Conservation (phyloP, 2,797 vertebrate genomes). For the Lepilemur ruficaudatus region DNA sequence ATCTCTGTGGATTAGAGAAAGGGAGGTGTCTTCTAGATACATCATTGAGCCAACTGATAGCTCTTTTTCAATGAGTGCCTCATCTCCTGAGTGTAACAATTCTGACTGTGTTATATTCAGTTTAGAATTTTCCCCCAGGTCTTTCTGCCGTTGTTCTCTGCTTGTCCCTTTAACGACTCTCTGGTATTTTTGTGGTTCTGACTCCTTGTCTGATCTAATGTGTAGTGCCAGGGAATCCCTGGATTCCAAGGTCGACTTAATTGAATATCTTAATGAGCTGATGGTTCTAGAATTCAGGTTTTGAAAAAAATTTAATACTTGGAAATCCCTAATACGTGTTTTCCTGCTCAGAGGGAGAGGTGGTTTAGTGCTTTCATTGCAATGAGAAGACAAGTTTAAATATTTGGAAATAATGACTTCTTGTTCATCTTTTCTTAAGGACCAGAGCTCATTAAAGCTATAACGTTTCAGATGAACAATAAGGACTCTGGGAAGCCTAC, state of each 20-base stretch:
- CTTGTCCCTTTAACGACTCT: slow-evolving; percentile 81
- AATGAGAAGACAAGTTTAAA: slow-evolving; percentile 45
- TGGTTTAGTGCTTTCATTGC: slow-evolving; percentile 3
- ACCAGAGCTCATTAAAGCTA: neutral
- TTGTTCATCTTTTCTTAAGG: slow-evolving; percentile 24
- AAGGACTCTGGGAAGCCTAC: slow-evolving; percentile 60
- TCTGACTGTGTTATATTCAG: slow-evolving; percentile 76
- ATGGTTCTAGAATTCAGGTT: neutral
- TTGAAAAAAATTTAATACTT: neutral
- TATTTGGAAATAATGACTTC: slow-evolving; percentile 17
- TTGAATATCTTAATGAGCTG: neutral
- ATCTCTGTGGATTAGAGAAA: slow-evolving; percentile 72
- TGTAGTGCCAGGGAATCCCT: slow-evolving; percentile 76
- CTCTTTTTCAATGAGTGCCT: slow-evolving; percentile 88
- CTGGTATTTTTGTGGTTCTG: slow-evolving; percentile 88
- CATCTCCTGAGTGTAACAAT: slow-evolving; percentile 78
- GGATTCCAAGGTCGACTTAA: slow-evolving; percentile 84
- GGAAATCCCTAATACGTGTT: neutral
- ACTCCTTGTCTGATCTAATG: slow-evolving; percentile 90
- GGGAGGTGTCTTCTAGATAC: slow-evolving; percentile 87
- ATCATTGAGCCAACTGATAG: slow-evolving; percentile 90
- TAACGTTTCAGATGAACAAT: slow-evolving; percentile 71
- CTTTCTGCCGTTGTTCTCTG: slow-evolving; percentile 84
- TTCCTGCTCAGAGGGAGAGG: neutral
- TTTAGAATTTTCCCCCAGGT: slow-evolving; percentile 81